Percentiles rank a stretch among this genome's conserved stretches.
Conservation (phyloP, 1,140 invertebrate species). For the Eriocheir sinensis region DNA sequence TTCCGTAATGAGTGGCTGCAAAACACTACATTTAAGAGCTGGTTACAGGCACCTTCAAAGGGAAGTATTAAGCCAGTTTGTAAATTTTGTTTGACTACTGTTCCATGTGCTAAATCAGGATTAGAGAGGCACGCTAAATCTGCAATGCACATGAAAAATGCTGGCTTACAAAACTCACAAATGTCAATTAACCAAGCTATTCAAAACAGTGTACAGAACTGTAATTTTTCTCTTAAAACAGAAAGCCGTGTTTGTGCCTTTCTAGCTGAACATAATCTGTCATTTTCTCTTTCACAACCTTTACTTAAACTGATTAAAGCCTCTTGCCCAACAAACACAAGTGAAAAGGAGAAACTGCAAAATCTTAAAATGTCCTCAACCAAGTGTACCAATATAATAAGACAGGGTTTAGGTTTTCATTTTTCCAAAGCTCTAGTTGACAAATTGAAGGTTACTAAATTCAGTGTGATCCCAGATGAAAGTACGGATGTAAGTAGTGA, state of each 20-base stretch:
- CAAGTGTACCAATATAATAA: constrained; percentile 44
- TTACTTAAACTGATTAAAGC: neutral
- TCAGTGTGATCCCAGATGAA: constrained; percentile 47
- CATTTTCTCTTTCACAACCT: constrained; percentile 2
- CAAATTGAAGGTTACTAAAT: constrained; percentile 32
- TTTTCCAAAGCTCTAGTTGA: constrained; percentile 42
- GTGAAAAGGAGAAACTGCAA: constrained; percentile 46
- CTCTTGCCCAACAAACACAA: neutral
- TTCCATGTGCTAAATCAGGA: constrained; percentile 35
- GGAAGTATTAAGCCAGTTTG: constrained; percentile 26
- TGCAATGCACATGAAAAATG: neutral
- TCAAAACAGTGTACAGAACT: neutral
- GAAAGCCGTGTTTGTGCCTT: constrained; percentile 19
- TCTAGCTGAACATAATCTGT: constrained; percentile 15
- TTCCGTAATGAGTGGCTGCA: constrained; percentile 20
- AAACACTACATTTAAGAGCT: constrained; percentile 13
- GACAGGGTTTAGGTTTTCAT: constrained; percentile 32
- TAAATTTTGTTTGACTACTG: neutral
- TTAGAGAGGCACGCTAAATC: neutral
- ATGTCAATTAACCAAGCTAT: neutral
- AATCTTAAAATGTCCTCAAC: constrained; percentile 28
- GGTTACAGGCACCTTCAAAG: constrained; percentile 25
- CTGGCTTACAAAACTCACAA: neutral
- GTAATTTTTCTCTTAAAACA: neutral
- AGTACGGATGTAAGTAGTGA: constrained; percentile 42